Base-by-base conservation (phyloP, 2,888 invertebrate species). In the Trissonchulus latispiculum region DNA sequence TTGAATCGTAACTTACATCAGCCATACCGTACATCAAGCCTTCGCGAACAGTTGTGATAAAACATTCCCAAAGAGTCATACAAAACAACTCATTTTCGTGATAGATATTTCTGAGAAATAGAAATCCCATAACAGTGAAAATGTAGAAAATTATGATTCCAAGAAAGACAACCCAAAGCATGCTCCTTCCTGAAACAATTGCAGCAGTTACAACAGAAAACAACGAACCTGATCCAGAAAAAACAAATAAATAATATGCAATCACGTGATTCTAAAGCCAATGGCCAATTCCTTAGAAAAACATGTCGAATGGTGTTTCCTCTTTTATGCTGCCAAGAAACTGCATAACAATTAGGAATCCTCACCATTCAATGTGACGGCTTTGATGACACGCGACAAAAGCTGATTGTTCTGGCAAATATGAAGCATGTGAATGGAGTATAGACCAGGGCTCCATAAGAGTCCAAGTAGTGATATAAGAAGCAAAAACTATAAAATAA, bases 111-210 rank as follows among this genome's bases (percentile, higher is more conserved):
- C 80, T 79, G 61, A 84, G 76, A 80, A 84, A 82, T 74, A 83
- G 73, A 75, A 84, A 84, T 29, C 82, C 82, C n/a, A 84, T 77
- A 37, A 84, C 80, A 1, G 82, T 83, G 74, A 83, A 84, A 75
- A 84, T 79, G 77, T 84, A 84, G 78, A 84, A 83, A 72, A 84
- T 80, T 33, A 84, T 81, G 72, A 84, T 76, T 2, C 83, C 84
- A 31, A 84, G 79, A 15, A 84, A 78, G 8, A 80, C 83, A 31
- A 84, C 84, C 84, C 84, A 84, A 72, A 84, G 74, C 74, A 84
- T 77, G 0, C 83, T 84, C 32, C 73, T 68, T 23, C 83, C 83
- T 83, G 79, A 33, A 78, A 77, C 3, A 69, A 69, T 69, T n/a
- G n/a, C n/a, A n/a, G n/a, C n/a, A n/a, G n/a, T n/a, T n/a, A n/a